A percentile compares a stretch with the other conserved stretches of the same genome.
phyloP scores from a whole-genome alignment of 2,113 vertebrate species.

The Baryphthengus martii region DNA sequence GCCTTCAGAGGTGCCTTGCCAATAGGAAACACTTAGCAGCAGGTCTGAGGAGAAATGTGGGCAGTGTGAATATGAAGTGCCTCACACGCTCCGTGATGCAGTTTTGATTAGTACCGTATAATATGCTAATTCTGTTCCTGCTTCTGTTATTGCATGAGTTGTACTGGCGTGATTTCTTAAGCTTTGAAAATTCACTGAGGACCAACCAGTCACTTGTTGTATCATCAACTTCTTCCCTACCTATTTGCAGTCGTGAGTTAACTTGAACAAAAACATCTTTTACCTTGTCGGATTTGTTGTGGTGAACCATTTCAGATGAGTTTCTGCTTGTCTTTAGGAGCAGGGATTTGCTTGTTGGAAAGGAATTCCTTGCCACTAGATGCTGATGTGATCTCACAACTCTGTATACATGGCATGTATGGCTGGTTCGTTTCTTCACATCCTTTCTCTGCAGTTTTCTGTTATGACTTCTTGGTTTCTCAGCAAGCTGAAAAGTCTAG shows the following conservation, averaged over 20 bases:
- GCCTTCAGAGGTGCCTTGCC: not conserved
- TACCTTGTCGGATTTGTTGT: not conserved
- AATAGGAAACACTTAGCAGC: not conserved
- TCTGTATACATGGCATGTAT: no score
- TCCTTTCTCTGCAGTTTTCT: not conserved
- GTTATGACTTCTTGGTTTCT: not conserved
- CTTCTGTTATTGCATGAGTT: not conserved
- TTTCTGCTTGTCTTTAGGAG: not conserved
- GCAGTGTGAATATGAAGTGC: not conserved
- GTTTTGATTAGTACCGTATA: not conserved
- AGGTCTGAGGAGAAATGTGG: not conserved
- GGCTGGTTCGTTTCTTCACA: not conserved
- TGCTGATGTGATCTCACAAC: not conserved
- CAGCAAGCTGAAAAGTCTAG: not conserved
- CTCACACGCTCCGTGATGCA: not conserved
- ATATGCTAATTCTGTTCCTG: not conserved
- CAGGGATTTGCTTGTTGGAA: not conserved
- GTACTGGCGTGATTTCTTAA: not conserved
- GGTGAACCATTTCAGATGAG: not conserved
- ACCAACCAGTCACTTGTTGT: not conserved
- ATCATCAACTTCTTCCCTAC: not conserved
- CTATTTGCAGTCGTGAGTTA: not conserved
- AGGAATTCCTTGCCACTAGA: not conserved
- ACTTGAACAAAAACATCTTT: not conserved
- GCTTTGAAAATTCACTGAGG: not conserved